Percentiles rank a stretch among this genome's conserved stretches.
Evolutionary conservation across 2,888 invertebrate genomes (phyloP).

Genomic region (Nomada ferruginata): DNA sequence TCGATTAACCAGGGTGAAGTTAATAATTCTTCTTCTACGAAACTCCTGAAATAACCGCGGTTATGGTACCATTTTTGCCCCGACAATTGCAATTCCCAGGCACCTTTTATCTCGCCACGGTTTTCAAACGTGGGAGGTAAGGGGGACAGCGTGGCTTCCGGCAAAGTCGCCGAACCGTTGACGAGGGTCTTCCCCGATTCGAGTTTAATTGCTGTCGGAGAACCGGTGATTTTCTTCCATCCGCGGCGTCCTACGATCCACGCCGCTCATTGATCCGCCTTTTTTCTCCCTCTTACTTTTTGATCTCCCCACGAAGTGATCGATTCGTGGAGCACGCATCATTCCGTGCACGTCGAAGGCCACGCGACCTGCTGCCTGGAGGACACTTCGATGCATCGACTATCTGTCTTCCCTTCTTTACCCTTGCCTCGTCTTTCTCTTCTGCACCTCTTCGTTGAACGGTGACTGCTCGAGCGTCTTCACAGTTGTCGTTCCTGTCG

Average conservation of each 20-base stretch:
- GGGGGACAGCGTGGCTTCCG: constrained; percentile 55
- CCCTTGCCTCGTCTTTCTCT: constrained; percentile 13
- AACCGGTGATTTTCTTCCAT: constrained; percentile 67
- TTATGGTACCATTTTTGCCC: too few species aligned
- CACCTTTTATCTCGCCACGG: too few species aligned
- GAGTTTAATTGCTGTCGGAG: constrained; percentile 65
- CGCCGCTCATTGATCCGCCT: constrained; percentile 59
- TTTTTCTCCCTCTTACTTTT: constrained; percentile 57
- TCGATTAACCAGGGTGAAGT: too few species aligned
- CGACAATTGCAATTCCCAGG: too few species aligned
- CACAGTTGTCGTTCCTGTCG: constrained; percentile 24
- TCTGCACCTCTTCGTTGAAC: neutral
- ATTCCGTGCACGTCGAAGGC: constrained; percentile 79
- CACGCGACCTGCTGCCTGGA: constrained; percentile 76
- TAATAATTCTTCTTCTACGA: too few species aligned
- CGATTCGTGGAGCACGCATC: constrained; percentile 65
- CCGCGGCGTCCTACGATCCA: constrained; percentile 46
- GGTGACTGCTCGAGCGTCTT: constrained; percentile 1
- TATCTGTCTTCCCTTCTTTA: constrained; percentile 17
- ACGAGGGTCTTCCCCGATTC: constrained; percentile 60
- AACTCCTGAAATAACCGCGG: too few species aligned
- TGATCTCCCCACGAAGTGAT: constrained; percentile 44
- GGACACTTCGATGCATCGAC: constrained; percentile 65
- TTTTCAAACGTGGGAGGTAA: constrained; percentile 22
- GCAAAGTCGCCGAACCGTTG: constrained; percentile 54